These are phyloP conservation scores for Ectropis grisescens DNA, from an alignment of 1,140 invertebrate genomes.

Conservation along the genomic window DNA sequence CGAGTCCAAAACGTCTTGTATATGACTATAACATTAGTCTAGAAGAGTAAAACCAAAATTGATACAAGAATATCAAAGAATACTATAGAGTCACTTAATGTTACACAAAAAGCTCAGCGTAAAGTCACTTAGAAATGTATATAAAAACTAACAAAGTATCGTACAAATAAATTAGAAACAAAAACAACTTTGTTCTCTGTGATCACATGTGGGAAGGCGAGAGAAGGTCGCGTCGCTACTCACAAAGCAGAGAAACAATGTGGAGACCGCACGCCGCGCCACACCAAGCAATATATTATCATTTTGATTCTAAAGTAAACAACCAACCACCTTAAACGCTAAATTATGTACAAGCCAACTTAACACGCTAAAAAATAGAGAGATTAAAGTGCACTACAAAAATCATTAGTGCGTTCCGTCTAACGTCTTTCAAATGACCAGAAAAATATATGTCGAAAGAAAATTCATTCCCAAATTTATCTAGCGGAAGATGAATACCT, in stretches of 20 bases:
- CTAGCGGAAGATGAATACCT: slow-evolving; percentile 34
- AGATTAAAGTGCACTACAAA: slow-evolving; percentile 46
- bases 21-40: no score
- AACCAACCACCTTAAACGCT: slow-evolving; percentile 39
- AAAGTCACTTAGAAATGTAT: slow-evolving; percentile 17
- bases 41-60: no score
- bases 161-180: slow-evolving; percentile 69
- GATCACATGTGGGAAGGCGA: no score
- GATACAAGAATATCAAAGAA: no score
- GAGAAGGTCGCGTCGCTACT: no score
- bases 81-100: slow-evolving; percentile 11
- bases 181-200: slow-evolving; percentile 65
- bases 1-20: no score
- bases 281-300: slow-evolving; percentile 49
- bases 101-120: slow-evolving; percentile 18
- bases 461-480: slow-evolving; percentile 19
- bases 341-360: slow-evolving; percentile 43
- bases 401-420: slow-evolving; percentile 21
- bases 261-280: slow-evolving; percentile 6
- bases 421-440: slow-evolving; percentile 38
- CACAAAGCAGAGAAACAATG: no score
- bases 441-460: slow-evolving; percentile 18
- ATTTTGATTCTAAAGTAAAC: slow-evolving; percentile 44
- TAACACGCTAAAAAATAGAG: slow-evolving; percentile 52
- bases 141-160: slow-evolving; percentile 56